Percentiles rank a stretch among this genome's conserved stretches.
Conservation (phyloP, 2,888 invertebrate genomes). For the Nomada ferruginata region DNA sequence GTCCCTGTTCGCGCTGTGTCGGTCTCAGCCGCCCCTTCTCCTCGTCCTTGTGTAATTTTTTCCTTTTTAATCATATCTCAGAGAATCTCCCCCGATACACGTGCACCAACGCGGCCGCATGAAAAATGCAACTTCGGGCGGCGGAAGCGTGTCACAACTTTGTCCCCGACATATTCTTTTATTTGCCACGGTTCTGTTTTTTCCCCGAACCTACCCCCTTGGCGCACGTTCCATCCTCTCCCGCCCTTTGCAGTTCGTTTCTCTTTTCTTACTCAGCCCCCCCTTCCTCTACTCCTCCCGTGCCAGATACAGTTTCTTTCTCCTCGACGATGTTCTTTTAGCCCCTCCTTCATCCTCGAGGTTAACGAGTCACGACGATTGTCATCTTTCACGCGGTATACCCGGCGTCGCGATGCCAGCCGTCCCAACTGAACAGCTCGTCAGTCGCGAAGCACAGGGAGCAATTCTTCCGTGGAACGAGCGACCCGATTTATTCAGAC, state of each 20-base stretch:
- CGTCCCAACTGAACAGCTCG: constrained; percentile 47
- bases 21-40: too few species aligned
- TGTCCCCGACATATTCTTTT: constrained; percentile 7
- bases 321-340: not conserved
- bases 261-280: too few species aligned
- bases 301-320: not conserved
- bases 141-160: constrained; percentile 25
- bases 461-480: constrained; percentile 55
- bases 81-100: not conserved
- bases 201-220: not conserved
- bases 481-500: constrained; percentile 65
- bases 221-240: not conserved
- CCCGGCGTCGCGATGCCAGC: constrained; percentile 30
- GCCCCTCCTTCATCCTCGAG: not conserved
- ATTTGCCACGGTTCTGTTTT: not conserved
- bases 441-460: constrained; percentile 44
- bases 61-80: constrained; percentile 20
- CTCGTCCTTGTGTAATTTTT: not conserved
- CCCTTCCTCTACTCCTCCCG: not conserved
- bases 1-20: not conserved
- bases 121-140: constrained; percentile 20
- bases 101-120: constrained; percentile 13
- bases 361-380: constrained; percentile 48
- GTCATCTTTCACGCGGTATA: constrained; percentile 53
- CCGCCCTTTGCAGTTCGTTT: too few species aligned